Evolutionary conservation across 1,140 invertebrate species (phyloP).

Genomic region (Fopius arisanus): DNA sequence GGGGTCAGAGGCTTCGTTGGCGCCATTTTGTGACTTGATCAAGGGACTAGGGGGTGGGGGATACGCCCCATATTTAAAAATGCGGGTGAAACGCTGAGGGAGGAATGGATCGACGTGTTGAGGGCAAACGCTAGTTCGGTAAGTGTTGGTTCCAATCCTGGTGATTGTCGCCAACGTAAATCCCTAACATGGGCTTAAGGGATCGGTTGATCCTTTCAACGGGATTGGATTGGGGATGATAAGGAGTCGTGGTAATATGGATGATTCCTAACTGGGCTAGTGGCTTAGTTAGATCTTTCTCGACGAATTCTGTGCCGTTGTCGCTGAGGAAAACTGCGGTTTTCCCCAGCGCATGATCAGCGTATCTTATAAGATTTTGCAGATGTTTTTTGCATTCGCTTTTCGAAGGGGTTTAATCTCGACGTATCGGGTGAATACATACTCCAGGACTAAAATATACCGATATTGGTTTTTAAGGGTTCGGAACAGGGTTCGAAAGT

Average conservation of each 20-base stretch:
- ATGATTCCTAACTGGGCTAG: too few relatives aligned
- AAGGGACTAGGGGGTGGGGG: background rate
- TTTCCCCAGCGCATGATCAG: too few relatives aligned
- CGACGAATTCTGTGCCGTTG: too few relatives aligned
- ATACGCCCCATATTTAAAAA: background rate
- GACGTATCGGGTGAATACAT: too few relatives aligned
- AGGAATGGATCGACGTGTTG: background rate
- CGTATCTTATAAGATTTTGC: too few relatives aligned
- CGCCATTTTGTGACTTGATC: background rate
- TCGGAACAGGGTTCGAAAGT: slow-evolving; percentile 46
- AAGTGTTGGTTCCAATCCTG: background rate
- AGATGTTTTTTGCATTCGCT: too few relatives aligned
- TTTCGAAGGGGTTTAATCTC: too few relatives aligned
- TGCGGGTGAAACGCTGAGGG: background rate
- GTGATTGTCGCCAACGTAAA: background rate
- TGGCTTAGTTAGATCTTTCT: too few relatives aligned
- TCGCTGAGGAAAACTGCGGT: too few relatives aligned
- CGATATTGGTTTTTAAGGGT: too few relatives aligned
- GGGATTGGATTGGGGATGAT: background rate
- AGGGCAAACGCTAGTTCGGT: background rate
- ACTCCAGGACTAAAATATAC: too few relatives aligned
- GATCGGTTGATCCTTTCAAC: background rate
- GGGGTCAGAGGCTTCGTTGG: background rate
- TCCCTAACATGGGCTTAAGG: background rate
- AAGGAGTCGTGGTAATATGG: background rate